Percentiles rank a stretch among this genome's conserved stretches.
These are phyloP conservation scores for Euphonia xanthogaster DNA, from an alignment of 2,797 vertebrate species.

Conservation along the genomic window DNA sequence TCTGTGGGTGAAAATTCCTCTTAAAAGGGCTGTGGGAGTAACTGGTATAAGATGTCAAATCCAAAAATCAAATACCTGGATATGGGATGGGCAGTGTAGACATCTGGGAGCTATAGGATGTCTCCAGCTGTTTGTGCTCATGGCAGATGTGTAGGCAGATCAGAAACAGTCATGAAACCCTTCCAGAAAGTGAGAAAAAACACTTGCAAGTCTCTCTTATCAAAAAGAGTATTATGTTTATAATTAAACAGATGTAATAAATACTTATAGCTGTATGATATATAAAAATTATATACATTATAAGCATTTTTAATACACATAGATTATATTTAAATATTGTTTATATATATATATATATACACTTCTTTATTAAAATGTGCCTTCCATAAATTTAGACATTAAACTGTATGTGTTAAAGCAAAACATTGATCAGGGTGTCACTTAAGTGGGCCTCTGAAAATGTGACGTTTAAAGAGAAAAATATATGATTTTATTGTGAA, in stretches of 20 bases:
- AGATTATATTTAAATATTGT: not conserved
- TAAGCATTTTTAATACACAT: not conserved
- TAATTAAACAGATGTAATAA: not conserved
- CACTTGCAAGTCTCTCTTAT: not conserved
- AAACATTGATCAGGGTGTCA: not conserved
- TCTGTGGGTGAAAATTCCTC: rapidly evolving
- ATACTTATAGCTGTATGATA: not conserved
- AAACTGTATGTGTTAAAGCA: not conserved
- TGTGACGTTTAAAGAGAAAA: not conserved
- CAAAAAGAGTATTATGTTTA: not conserved
- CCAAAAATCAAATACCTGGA: not conserved
- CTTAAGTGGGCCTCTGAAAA: not conserved
- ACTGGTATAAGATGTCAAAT: not conserved
- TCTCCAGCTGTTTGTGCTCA: not conserved
- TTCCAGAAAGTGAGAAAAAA: not conserved
- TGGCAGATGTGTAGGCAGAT: not conserved
- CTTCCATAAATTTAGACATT: not conserved
- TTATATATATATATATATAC: too few relatives aligned
- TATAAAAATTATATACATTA: not conserved
- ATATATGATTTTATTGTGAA: not conserved
- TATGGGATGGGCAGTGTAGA: not conserved
- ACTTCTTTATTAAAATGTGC: not conserved
- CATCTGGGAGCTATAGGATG: not conserved
- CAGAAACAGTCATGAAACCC: not conserved
- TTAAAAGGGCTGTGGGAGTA: not conserved